Evolutionary conservation across 1,140 invertebrate species (phyloP), one percentile per base, ranked within the genome.

Genomic region (Zaprionus inermis): DNA sequence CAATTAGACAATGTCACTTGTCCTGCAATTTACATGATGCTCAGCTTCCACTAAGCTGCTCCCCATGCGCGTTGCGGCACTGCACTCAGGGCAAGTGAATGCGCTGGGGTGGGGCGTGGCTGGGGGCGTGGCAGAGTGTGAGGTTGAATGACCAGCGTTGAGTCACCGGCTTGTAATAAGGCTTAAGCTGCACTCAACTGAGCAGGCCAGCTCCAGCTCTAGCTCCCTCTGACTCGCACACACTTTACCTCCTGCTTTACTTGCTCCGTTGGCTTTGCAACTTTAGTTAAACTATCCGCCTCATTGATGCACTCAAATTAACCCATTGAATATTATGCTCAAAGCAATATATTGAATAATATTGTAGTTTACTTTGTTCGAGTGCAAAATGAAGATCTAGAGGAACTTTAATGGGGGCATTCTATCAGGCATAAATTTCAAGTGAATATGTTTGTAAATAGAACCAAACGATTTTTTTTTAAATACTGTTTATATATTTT

Each of bases 1-100:
- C 84, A 76, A 84, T 88, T 88, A 89, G 57, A 80, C 74, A 83
- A 64, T 80, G 84, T 83, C 76, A 78, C 67, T 78, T 55, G 70
- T 55, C 58, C 49, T 38, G 61, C 70, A 59, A 76, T 71, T 76
- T 59, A 65, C 66, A 70, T 69, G 71, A 64, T 44, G 41, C 63
- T 60, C 52, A 64, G 20, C 64, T 38, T 34, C 30, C 38, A 38
- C 68, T 78, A 76, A 85, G 67, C 76, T 52, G 51, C 65, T 66
- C 44, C 44, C 44, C 44, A 46, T n/a, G n/a, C n/a, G n/a, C n/a
- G 9, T 10, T 44, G 38, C 38, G 64, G 65, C 66, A 60, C 46
- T 46, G 65, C 65, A 52, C 61, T 58, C n/a, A 20, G 9, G 28
- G 46, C 61, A 51, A 54, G 41, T 46, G 3, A 18, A 7, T 18